phyloP scores from a whole-genome alignment of 2,888 invertebrate species.

The Drosophila imparisetae region DNA sequence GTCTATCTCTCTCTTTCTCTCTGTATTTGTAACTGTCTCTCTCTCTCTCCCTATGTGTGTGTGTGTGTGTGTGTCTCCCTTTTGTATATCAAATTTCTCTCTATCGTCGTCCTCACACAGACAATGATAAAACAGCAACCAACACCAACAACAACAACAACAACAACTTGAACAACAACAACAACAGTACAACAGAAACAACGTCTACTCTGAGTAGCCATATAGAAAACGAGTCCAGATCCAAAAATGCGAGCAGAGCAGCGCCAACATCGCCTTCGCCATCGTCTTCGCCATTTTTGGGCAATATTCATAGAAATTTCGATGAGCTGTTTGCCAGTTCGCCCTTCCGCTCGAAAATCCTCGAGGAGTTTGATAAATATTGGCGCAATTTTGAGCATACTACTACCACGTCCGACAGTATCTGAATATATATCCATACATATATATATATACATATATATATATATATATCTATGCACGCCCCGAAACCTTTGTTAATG shows the following conservation, averaged over 20 bases:
- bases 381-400: constrained; percentile 79
- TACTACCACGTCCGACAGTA: constrained; percentile 48
- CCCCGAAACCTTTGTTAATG: constrained; percentile 55
- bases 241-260: constrained; percentile 32
- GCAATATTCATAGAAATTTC: constrained; percentile 67
- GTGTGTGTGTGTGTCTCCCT: constrained; percentile 29
- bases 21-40: constrained; percentile 29
- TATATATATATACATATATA: background rate
- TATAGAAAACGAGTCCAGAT: constrained; percentile 36
- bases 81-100: constrained; percentile 60
- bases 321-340: constrained; percentile 79
- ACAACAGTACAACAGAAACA: constrained; percentile 31
- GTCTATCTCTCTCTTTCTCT: constrained; percentile 35
- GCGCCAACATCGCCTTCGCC: constrained; percentile 22
- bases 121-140: constrained; percentile 49
- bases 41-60: constrained; percentile 38
- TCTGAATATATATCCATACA: constrained; percentile 26
- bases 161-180: constrained; percentile 20
- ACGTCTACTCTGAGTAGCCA: constrained; percentile 42
- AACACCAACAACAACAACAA: constrained; percentile 31
- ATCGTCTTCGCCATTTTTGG: constrained; percentile 46
- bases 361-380: constrained; percentile 81
- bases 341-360: constrained; percentile 77
- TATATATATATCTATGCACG: constrained; percentile 19
- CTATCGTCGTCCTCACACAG: constrained; percentile 62